Base-by-base conservation (phyloP, 1,140 invertebrate species). In the Hetaerina americana region DNA sequence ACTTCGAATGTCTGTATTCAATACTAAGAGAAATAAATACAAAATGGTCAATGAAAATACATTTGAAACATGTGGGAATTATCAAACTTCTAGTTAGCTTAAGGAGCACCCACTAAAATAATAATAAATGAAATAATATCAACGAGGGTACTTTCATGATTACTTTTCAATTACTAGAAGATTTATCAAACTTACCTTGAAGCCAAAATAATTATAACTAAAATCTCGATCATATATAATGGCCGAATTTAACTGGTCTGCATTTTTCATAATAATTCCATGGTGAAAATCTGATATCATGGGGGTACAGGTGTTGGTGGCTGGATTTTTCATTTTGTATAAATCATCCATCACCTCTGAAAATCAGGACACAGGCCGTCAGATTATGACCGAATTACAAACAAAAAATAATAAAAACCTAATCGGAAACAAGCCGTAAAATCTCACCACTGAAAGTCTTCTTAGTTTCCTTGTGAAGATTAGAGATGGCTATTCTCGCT, bases 181-280 rank as follows among this genome's bases (percentile, higher is more conserved):
- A n/a, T n/a, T n/a, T n/a, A n/a, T n/a, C n/a, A n/a, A 8, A 57
- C 40, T 57, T 79, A 87, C 86, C 85, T 98, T 99, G 77, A 99
- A 99, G 40, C 97, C 97, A 87, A 99, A 99, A 80, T 97, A 99
- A 79, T 97, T 97, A 80, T 98, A 99, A 71, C 86, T 90, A 78
- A 95, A 99, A 83, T 99, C 98, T 75, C 97, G 87, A 78, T 99
- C 95, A 82, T 99, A 98, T 69, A 98, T 94, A 76, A 99, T 97
- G 3, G 94, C 90, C n/a, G 95, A 96, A 82, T 99, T 96, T 0
- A 99, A 80, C 77, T 84, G 85, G 71, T 96, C 93, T 27, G 93
- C 90, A 84, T 99, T 88, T 27, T 92, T 86, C 82, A 91, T 89
- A 1, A 99, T 90, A 68, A 99, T 89, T 40, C 92, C 85, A 75